Conservation (phyloP, 2,113 vertebrate genomes). For the Xiphorhynchus elegans region DNA sequence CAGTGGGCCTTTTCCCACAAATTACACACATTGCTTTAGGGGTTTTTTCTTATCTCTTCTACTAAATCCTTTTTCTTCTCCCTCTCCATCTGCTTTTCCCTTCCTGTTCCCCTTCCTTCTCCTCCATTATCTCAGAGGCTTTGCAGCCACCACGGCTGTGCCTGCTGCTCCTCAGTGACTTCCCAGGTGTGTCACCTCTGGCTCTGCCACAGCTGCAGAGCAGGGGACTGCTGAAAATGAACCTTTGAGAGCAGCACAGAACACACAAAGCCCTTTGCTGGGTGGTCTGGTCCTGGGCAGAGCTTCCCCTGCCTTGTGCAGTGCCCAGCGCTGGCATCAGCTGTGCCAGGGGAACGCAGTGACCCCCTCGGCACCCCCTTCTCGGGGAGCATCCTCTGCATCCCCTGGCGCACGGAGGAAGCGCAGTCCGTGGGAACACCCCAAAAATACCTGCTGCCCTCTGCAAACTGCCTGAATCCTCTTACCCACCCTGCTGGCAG, state of each 20-base stretch:
- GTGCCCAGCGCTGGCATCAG: fast-evolving
- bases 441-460: fast-evolving
- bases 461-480: not conserved
- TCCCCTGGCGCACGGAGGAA: fast-evolving
- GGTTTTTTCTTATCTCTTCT: not conserved
- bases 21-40: fast-evolving
- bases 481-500: not conserved
- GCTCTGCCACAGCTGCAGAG: not conserved
- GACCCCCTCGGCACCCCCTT: not conserved
- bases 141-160: fast-evolving
- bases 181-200: fast-evolving
- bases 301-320: fast-evolving
- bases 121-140: not conserved
- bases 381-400: not conserved
- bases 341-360: fast-evolving
- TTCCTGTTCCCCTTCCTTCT: not conserved
- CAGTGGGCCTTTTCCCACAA: not conserved
- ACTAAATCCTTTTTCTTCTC: not conserved
- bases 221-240: no score
- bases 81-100: not conserved
- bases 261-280: fast-evolving
- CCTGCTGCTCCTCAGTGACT: not conserved
- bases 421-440: not conserved
- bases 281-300: fast-evolving
- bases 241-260: not conserved